A percentile compares a stretch with the other conserved stretches of the same genome.
phyloP scores from a whole-genome alignment of 2,113 vertebrate genomes.

The Laticauda laticaudata region DNA sequence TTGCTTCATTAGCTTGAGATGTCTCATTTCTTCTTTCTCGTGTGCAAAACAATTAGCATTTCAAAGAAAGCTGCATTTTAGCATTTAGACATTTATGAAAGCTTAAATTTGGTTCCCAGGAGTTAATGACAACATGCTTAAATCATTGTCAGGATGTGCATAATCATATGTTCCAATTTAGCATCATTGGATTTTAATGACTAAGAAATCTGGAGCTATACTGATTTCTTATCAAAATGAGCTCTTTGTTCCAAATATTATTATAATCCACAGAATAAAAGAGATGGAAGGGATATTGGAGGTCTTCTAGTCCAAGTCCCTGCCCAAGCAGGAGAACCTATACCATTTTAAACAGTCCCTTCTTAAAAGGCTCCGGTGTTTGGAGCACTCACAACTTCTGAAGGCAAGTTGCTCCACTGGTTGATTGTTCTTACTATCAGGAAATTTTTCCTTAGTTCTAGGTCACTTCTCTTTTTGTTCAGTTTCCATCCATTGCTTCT shows the following conservation, averaged over 20 bases:
- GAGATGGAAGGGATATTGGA: not conserved
- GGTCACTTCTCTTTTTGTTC: not conserved
- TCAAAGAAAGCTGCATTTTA: not conserved
- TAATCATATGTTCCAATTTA: not conserved
- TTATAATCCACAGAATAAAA: not conserved
- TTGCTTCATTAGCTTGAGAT: not conserved
- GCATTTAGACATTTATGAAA: not conserved
- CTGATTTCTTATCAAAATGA: not conserved
- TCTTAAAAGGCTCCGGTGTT: not conserved
- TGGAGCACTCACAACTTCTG: not conserved
- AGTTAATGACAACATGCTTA: not conserved
- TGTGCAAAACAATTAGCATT: not conserved
- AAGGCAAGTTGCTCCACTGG: not conserved
- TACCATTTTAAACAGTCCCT: not conserved
- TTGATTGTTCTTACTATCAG: not conserved
- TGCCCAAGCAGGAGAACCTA: not conserved
- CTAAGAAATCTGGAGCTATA: not conserved
- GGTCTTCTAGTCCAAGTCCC: not conserved
- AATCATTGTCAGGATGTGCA: not conserved
- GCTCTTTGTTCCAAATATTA: not conserved
- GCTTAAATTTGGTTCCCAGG: not conserved
- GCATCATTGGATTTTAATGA: not conserved
- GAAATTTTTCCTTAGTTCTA: not conserved
- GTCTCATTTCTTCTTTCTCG: not conserved
- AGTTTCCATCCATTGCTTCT: not conserved